These are phyloP conservation scores for Pachliopta kotzebuea DNA, from an alignment of 2,888 invertebrate species.

Conservation along the genomic window DNA sequence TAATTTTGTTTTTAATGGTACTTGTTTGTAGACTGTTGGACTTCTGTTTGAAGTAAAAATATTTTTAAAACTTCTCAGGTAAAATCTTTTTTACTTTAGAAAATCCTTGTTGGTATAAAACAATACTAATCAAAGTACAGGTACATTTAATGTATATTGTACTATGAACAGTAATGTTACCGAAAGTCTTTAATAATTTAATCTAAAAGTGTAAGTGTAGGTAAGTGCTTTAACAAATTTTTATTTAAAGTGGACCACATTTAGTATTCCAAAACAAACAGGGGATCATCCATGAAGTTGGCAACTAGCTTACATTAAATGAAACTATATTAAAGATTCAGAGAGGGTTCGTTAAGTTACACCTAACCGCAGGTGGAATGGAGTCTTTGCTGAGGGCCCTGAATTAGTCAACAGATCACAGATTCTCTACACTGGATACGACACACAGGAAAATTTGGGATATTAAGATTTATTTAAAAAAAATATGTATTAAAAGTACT, in stretches of 20 bases:
- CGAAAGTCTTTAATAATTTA: background rate
- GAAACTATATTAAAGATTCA: conserved; percentile 78
- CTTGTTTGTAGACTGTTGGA: conserved; percentile 10
- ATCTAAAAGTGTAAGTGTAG: background rate
- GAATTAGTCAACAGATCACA: conserved; percentile 65
- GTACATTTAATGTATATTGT: background rate
- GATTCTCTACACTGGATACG: conserved; percentile 41
- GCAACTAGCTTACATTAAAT: conserved; percentile 71
- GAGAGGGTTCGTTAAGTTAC: conserved; percentile 75
- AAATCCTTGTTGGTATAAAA: background rate
- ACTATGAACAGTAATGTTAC: background rate
- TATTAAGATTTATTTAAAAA: too few relatives aligned
- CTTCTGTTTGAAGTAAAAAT: conserved; percentile 12
- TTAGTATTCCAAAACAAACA: conserved; percentile 60
- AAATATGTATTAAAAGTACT: too few relatives aligned
- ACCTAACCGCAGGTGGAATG: conserved; percentile 72
- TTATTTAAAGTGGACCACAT: conserved; percentile 42
- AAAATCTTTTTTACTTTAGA: background rate
- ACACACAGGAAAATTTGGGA: conserved; percentile 2
- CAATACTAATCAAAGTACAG: too few relatives aligned
- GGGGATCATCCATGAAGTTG: conserved; percentile 50
- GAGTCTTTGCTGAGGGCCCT: conserved; percentile 57
- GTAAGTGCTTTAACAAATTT: conserved; percentile 37
- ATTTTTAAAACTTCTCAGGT: background rate
- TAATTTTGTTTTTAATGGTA: conserved; percentile 29